Percentiles rank a stretch among this genome's conserved stretches.
These are phyloP conservation scores for Coregonus ussuriensis DNA, from an alignment of 2,797 vertebrate genomes.

Conservation along the genomic window DNA sequence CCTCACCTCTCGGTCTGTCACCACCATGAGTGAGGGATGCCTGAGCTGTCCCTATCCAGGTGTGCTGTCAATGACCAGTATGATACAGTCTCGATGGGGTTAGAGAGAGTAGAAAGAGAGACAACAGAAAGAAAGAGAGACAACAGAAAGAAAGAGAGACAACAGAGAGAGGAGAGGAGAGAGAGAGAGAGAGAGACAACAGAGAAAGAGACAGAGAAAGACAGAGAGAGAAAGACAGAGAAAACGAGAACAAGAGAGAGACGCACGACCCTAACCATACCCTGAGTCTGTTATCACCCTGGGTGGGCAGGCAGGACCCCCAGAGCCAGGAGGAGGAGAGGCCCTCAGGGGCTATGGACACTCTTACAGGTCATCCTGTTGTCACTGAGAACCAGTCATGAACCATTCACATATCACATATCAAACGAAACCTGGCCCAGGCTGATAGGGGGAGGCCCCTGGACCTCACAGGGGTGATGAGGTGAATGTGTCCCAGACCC, in stretches of 20 bases:
- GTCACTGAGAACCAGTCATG: slow-evolving; percentile 1
- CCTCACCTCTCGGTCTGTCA: neutral
- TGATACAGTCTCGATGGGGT: neutral
- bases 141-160: neutral
- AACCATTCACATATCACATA: neutral
- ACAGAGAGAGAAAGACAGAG: neutral
- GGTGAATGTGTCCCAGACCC: neutral
- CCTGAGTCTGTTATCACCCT: slow-evolving; percentile 35
- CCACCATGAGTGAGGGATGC: neutral
- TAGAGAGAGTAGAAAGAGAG: neutral
- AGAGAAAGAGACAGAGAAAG: neutral
- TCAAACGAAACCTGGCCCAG: neutral
- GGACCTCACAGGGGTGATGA: slow-evolving; percentile 9
- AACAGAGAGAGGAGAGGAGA: too few species aligned
- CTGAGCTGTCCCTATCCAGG: slow-evolving; percentile 1
- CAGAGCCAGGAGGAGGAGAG: neutral
- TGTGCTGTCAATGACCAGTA: neutral
- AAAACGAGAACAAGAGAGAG: slow-evolving; percentile 10
- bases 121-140: neutral
- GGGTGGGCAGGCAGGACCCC: slow-evolving; percentile 29
- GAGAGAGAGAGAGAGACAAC: neutral
- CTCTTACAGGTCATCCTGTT: slow-evolving; percentile 13
- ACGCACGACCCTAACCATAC: slow-evolving; percentile 35
- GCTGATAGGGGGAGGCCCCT: neutral
- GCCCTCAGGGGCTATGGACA: too few species aligned